A percentile compares a stretch with the other conserved stretches of the same genome.
Evolutionary conservation across 2,113 vertebrate genomes (phyloP).

Genomic region (Zingel zingel): DNA sequence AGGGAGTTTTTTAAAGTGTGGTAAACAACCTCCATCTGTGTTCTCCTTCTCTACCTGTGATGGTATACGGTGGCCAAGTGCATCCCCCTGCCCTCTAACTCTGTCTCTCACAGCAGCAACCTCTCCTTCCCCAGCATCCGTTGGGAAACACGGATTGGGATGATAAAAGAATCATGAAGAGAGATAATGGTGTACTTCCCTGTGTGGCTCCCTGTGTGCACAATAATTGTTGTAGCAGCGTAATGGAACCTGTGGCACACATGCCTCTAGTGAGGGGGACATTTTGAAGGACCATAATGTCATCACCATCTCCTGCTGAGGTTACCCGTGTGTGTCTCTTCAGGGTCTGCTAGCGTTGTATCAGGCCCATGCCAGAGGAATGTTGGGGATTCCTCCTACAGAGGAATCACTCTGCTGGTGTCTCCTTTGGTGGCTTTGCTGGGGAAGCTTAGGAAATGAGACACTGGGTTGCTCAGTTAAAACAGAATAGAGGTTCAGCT

Average conservation of each 20-base stretch:
- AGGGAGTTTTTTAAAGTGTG: constrained; percentile 38
- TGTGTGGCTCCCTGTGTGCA: constrained; percentile 15
- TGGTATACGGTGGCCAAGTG: constrained; percentile 1
- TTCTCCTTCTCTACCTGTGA: constrained; percentile 11
- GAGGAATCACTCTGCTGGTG: neutral
- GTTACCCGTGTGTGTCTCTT: neutral
- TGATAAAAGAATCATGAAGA: constrained; percentile 44
- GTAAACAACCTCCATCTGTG: constrained; percentile 51
- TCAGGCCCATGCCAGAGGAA: neutral
- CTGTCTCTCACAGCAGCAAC: constrained; percentile 1
- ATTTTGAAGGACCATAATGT: constrained; percentile 19
- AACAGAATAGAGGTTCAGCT: neutral
- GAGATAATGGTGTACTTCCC: constrained; percentile 3
- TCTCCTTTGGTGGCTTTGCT: neutral
- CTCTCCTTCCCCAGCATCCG: constrained; percentile 1
- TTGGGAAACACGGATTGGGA: constrained; percentile 5
- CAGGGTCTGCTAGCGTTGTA: neutral
- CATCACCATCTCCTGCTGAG: constrained; percentile 29
- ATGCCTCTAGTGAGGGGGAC: neutral
- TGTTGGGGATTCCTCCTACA: neutral
- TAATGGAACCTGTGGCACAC: constrained; percentile 24
- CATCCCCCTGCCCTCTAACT: constrained; percentile 1
- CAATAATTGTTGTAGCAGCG: constrained; percentile 19
- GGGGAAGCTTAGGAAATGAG: neutral
- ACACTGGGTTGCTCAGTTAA: neutral